A percentile compares a stretch with the other conserved stretches of the same genome.
Conservation (phyloP, 2,888 invertebrate genomes). For the Idaea dimidiata region DNA sequence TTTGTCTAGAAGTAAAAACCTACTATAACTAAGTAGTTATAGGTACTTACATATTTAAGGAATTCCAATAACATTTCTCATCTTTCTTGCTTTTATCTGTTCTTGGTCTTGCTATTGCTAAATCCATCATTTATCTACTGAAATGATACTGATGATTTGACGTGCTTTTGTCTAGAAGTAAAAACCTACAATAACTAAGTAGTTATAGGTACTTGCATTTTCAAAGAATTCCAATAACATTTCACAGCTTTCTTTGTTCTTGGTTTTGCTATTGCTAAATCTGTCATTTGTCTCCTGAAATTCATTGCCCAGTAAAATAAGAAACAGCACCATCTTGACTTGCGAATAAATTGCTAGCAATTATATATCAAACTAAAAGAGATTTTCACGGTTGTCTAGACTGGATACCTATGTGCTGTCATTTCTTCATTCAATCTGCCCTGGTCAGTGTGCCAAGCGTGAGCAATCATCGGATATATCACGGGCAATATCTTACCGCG, state of each 20-base stretch:
- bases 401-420: slow-evolving; percentile 47
- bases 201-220: too few relatives aligned
- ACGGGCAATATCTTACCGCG: slow-evolving; percentile 20
- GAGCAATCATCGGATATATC: slow-evolving; percentile 44
- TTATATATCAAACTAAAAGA: slow-evolving; percentile 21
- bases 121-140: too few relatives aligned
- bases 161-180: not conserved
- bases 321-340: not conserved
- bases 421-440: slow-evolving; percentile 48
- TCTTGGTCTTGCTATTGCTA: not conserved
- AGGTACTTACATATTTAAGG: too few relatives aligned
- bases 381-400: slow-evolving; percentile 32
- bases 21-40: too few relatives aligned
- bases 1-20: not conserved
- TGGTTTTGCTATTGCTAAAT: not conserved
- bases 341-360: not conserved
- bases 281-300: too few relatives aligned
- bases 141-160: not conserved
- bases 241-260: too few relatives aligned
- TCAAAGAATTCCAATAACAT: too few relatives aligned
- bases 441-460: slow-evolving; percentile 63
- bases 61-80: too few relatives aligned
- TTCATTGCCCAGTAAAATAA: not conserved
- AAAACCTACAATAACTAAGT: not conserved
- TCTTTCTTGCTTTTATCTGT: too few relatives aligned